Conservation (phyloP, 2,888 invertebrate species). For the Nezara viridula region DNA sequence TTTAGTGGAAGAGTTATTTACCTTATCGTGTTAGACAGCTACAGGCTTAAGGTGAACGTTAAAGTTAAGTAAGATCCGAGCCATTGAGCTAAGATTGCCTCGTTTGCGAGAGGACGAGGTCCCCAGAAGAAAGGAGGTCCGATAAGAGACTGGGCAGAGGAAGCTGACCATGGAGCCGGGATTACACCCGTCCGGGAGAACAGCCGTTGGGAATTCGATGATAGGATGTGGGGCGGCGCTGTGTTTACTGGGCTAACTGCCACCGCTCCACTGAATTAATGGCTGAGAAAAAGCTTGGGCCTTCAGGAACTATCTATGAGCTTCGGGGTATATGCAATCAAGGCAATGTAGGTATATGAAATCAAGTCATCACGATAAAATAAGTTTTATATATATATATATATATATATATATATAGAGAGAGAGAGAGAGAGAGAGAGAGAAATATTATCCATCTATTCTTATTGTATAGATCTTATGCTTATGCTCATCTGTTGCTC, state of each 20-base stretch:
- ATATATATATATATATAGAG: no score
- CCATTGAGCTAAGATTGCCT: background rate
- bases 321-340: no score
- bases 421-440: no score
- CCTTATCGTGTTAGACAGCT: no score
- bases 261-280: background rate
- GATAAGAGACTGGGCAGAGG: background rate
- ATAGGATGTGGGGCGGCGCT: conserved; percentile 8
- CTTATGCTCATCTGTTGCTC: no score
- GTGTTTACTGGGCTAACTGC: conserved; percentile 28
- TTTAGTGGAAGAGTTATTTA: no score
- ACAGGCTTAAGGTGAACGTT: background rate
- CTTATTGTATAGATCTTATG: no score
- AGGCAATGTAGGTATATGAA: no score
- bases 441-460: no score
- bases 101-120: background rate
- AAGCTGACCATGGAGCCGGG: background rate
- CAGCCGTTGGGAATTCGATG: conserved; percentile 43
- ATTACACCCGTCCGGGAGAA: background rate
- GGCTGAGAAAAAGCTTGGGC: background rate
- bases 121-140: background rate
- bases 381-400: no score
- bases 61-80: background rate
- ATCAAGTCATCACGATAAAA: background rate
- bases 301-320: background rate